A percentile compares a stretch with the other conserved stretches of the same genome.
phyloP scores from a whole-genome alignment of 2,797 vertebrate genomes.

The Gymnothorax javanicus region DNA sequence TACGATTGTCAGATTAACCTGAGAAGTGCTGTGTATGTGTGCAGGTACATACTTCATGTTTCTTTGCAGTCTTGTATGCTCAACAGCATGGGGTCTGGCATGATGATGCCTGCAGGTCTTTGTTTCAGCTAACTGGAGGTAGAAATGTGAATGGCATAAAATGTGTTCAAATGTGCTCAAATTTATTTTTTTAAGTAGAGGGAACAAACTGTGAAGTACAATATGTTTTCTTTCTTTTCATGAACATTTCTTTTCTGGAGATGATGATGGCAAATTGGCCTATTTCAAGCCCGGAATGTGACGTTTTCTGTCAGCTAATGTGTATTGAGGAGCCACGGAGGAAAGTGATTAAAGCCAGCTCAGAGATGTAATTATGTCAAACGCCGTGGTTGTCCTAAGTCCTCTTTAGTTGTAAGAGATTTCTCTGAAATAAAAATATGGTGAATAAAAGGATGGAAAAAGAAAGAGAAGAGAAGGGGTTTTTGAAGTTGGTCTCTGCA shows the following conservation, averaged over 20 bases:
- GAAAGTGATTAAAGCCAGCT: slow-evolving; percentile 65
- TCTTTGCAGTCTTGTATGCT: too few species aligned
- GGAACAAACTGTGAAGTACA: slow-evolving; percentile 14
- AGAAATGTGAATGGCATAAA: neutral
- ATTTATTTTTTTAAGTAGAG: neutral
- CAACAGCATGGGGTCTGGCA: neutral
- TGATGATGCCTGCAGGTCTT: neutral
- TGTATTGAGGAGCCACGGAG: slow-evolving; percentile 56
- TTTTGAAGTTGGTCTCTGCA: slow-evolving; percentile 71
- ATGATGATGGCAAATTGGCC: slow-evolving; percentile 2
- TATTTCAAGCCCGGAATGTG: slow-evolving; percentile 24
- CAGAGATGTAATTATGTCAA: slow-evolving; percentile 65
- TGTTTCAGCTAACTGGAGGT: neutral
- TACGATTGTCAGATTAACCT: neutral
- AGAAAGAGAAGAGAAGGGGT: slow-evolving; percentile 58
- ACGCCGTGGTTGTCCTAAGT: slow-evolving; percentile 52
- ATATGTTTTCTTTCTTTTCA: slow-evolving; percentile 16
- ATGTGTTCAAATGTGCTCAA: neutral
- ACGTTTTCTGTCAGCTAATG: slow-evolving; percentile 58
- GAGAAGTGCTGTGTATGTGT: neutral
- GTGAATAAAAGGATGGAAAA: slow-evolving; percentile 51
- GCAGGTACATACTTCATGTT: too few species aligned
- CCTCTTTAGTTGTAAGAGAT: slow-evolving; percentile 64
- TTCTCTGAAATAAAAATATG: slow-evolving; percentile 41
- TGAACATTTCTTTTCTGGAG: neutral